Percentiles rank a stretch among this genome's conserved stretches.
phyloP scores from a whole-genome alignment of 2,888 invertebrate genomes.

The Sphaeridia pumilis region DNA sequence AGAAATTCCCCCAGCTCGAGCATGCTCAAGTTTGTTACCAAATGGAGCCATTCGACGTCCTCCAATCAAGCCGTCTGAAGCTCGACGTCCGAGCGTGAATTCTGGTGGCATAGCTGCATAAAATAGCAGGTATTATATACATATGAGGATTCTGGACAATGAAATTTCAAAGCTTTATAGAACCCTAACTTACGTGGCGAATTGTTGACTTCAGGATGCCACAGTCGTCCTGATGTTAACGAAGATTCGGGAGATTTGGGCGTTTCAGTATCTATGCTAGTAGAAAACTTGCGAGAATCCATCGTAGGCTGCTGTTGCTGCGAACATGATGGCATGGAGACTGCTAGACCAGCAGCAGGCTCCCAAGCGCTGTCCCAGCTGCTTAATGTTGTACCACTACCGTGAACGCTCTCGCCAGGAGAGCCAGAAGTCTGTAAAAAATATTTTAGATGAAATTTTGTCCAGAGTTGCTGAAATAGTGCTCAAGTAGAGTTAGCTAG shows the following conservation, averaged over 20 bases:
- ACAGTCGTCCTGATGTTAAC: constrained; percentile 30
- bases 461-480: too few relatives aligned
- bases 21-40: constrained; percentile 30
- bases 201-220: constrained; percentile 26
- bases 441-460: background rate
- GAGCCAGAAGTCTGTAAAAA: constrained; percentile 31
- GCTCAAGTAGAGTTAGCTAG: background rate
- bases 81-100: constrained; percentile 60
- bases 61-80: constrained; percentile 78
- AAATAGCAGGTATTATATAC: background rate
- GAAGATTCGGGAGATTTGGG: constrained; percentile 29
- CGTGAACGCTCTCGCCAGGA: constrained; percentile 34
- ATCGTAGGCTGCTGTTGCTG: constrained; percentile 17
- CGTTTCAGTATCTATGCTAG: constrained; percentile 26
- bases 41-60: constrained; percentile 34
- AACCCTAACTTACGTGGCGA: constrained; percentile 25
- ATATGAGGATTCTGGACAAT: background rate
- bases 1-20: constrained; percentile 33
- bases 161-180: background rate
- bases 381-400: constrained; percentile 33
- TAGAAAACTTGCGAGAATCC: constrained; percentile 25
- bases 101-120: constrained; percentile 64
- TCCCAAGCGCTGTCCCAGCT: constrained; percentile 36
- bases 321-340: constrained; percentile 33
- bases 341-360: constrained; percentile 31